Base-by-base conservation (phyloP, 1,140 invertebrate genomes). In the Ditylenchus dipsaci region DNA sequence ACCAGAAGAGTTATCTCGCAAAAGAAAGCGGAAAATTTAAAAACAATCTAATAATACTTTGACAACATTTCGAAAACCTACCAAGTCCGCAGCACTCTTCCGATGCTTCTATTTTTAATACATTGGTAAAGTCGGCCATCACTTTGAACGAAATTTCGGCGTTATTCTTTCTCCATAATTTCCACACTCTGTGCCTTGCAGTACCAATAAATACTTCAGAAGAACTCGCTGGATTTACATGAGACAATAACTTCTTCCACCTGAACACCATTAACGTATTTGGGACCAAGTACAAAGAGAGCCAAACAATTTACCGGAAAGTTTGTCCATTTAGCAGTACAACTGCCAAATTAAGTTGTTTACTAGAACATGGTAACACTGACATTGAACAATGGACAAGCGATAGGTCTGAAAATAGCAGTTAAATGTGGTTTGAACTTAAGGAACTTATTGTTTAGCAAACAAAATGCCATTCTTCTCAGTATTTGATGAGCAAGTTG, bases 251-350 rank as follows among this genome's bases (percentile, higher is more conserved):
- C 49, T 65, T 56, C 5, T 38, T 0, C 47, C 47, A 62, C 23
- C 68, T 68, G 9, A 68, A 71, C 13, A 68, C 27, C 21, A 21
- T n/a, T 8, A 23, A 17, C 71, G 0, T 68, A 59, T 0, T 15
- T 30, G 38, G 47, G 19, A 71, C 1, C 15, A 45, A 13, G 21
- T 23, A 17, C 42, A 71, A 11, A 17, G 27, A 23, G 19, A 29
- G 60, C 38, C 7, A 30, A 23, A 62, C n/a, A 65, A 61, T 47
- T 30, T 43, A 76, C 75, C 73, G 65, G 29, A 74, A 74, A 27
- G 65, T 76, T 62, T 74, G 73, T 3, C 73, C 73, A 47, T 74
- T 74, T n/a, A 61, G n/a, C 11, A 74, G 70, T 0, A 74, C 72
- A 21, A 74, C 29, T 23, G 73, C 73, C 45, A 74, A 29, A 61